Base-by-base conservation (phyloP, 2,888 invertebrate species). In the Sceliomorpha sp. region DNA sequence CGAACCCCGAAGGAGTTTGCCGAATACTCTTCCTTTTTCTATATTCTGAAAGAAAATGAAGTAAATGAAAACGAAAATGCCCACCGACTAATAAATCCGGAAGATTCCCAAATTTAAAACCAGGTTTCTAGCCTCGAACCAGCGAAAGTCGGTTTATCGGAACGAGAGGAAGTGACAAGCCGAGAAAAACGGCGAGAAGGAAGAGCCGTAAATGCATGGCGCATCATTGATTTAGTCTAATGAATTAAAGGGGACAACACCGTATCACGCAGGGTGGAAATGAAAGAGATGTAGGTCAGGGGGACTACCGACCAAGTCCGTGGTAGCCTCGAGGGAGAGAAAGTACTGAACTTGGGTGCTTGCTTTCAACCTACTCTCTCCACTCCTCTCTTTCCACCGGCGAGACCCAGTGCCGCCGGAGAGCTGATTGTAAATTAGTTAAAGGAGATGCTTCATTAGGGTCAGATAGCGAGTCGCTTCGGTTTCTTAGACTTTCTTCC, bases 371-470 rank as follows among this genome's bases (percentile, higher is more conserved):
- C 73, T 68, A 62, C 55, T 62, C 58, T 24, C 17, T 58, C 62
- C 69, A 45, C 63, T 64, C 68, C 69, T 59, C 60, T 60, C 59
- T 58, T 66, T 29, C 47, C 53, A 62, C 60, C 64, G 55, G 47
- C 51, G 62, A 70, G 70, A 72, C 69, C 68, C 70, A 69, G 56
- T 70, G 63, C 70, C 64, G 71, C 71, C 68, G 70, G 72, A 71
- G 72, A 74, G 81, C 80, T 85, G 85, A 86, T 86, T 86, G 82
- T 79, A 84, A 86, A 85, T 86, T 86, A 85, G 83, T 86, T 86
- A 85, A 86, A 86, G 86, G 81, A 81, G 85, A 86, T 84, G 82
- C 79, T 82, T 83, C 81, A 79, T 86, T 84, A 84, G 77, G 72
- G 75, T 74, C 77, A 78, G 75, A 78, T 76, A 78, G 58, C 73